These are phyloP conservation scores for Argyrosomus japonicus DNA, from an alignment of 2,113 vertebrate species.

Conservation along the genomic window DNA sequence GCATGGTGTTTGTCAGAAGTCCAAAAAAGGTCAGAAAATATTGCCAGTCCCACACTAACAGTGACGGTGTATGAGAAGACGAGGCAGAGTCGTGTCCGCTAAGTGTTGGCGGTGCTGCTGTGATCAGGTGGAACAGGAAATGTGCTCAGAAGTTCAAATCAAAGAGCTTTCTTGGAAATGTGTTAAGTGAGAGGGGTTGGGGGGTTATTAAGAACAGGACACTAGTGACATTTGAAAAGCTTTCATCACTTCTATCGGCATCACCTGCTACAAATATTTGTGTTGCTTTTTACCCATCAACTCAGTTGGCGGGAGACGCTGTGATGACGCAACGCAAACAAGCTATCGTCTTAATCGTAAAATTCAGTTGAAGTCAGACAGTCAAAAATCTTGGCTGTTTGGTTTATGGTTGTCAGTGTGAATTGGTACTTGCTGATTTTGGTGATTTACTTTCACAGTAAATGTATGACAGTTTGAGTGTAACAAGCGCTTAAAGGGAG, in stretches of 20 bases:
- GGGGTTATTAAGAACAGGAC: slow-evolving; percentile 2
- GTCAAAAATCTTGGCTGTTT: slow-evolving; percentile 32
- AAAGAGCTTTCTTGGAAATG: slow-evolving; percentile 38
- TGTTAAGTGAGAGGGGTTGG: not conserved
- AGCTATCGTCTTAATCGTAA: not conserved
- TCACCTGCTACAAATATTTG: slow-evolving; percentile 34
- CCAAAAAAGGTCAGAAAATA: slow-evolving; percentile 51
- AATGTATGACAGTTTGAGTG: slow-evolving; percentile 26
- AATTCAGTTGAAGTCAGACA: slow-evolving; percentile 24
- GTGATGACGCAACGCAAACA: slow-evolving; percentile 19
- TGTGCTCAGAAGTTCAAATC: slow-evolving; percentile 46
- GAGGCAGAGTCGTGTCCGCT: slow-evolving; percentile 34
- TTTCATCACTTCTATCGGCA: slow-evolving; percentile 52
- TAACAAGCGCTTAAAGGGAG: slow-evolving; percentile 2
- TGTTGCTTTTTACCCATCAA: slow-evolving; percentile 43
- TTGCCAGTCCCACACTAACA: slow-evolving; percentile 49
- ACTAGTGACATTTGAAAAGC: slow-evolving; percentile 43
- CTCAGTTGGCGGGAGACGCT: slow-evolving; percentile 20
- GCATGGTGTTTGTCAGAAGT: slow-evolving; percentile 60
- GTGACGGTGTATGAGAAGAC: slow-evolving; percentile 45
- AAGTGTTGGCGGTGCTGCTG: slow-evolving; percentile 37
- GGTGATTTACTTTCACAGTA: slow-evolving; percentile 38
- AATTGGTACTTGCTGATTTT: slow-evolving; percentile 38
- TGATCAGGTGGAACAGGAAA: slow-evolving; percentile 61
- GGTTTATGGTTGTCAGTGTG: slow-evolving; percentile 36